phyloP scores from a whole-genome alignment of 2,888 invertebrate genomes.

The Crematogaster levior region DNA sequence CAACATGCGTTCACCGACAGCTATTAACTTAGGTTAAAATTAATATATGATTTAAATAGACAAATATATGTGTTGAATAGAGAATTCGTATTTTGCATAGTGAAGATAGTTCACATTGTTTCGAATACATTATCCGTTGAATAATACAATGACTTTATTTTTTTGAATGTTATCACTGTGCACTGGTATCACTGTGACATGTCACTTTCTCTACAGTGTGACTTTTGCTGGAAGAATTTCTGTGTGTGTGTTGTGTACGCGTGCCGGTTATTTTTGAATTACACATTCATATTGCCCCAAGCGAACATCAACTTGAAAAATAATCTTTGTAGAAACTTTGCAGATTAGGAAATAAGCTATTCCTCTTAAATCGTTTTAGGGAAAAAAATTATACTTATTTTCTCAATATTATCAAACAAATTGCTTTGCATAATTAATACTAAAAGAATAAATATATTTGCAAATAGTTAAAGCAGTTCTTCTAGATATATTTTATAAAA shows the following conservation, averaged over 20 bases:
- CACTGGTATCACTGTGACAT: background rate
- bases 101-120: conserved; percentile 21
- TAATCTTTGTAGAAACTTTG: background rate
- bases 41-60: conserved; percentile 44
- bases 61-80: conserved; percentile 41
- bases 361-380: background rate
- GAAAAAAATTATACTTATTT: background rate
- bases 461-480: background rate
- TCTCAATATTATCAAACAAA: background rate
- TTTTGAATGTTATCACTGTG: conserved; percentile 19
- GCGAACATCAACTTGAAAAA: background rate
- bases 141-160: conserved; percentile 40
- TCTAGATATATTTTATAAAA: background rate
- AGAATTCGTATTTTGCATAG: conserved; percentile 23
- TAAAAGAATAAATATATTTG: background rate
- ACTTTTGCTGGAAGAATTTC: conserved; percentile 10
- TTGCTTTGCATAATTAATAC: background rate
- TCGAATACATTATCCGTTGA: background rate
- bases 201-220: background rate
- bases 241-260: background rate
- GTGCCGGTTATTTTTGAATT: conserved; percentile 20
- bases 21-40: conserved; percentile 41
- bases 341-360: background rate
- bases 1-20: conserved; percentile 5
- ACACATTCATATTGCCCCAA: conserved; percentile 14